These are phyloP conservation scores for Disparrhopalites patrizii DNA, from an alignment of 2,888 invertebrate species.

Conservation along the genomic window DNA sequence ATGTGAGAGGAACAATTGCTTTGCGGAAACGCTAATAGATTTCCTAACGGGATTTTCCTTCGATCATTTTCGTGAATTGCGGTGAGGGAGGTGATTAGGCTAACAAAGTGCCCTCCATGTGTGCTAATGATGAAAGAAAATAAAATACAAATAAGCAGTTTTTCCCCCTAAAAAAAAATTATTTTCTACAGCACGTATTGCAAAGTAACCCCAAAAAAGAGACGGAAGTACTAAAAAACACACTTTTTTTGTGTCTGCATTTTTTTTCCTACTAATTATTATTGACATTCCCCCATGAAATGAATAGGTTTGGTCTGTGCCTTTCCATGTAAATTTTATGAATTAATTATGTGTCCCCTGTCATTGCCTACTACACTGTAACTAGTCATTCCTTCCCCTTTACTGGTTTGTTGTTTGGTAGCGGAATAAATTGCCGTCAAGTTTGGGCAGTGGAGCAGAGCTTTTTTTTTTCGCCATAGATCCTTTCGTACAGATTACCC, in stretches of 20 bases:
- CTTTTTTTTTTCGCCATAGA: too few species aligned
- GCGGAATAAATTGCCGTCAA: conserved; percentile 5
- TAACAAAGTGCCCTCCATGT: too few species aligned
- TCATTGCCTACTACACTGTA: neutral
- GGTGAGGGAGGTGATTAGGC: too few species aligned
- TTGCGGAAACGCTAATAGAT: conserved; percentile 7
- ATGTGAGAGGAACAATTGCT: neutral
- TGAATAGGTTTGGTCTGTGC: too few species aligned
- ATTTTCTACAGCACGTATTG: too few species aligned
- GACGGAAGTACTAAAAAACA: conserved; percentile 6
- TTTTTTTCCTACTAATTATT: conserved; percentile 1
- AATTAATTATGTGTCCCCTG: conserved; percentile 1
- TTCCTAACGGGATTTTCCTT: conserved; percentile 5
- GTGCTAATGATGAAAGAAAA: too few species aligned
- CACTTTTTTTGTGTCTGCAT: too few species aligned
- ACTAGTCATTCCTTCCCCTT: neutral
- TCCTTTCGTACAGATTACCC: too few species aligned
- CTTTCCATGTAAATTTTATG: neutral
- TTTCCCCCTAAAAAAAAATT: neutral
- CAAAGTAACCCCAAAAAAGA: neutral
- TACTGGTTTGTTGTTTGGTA: too few species aligned
- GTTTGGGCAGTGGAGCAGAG: conserved; percentile 1
- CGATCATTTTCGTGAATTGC: neutral
- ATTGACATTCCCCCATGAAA: neutral
- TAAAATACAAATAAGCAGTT: neutral